These are phyloP conservation scores for Zosterops hypoxanthus DNA, from an alignment of 2,113 vertebrate species.

Conservation along the genomic window DNA sequence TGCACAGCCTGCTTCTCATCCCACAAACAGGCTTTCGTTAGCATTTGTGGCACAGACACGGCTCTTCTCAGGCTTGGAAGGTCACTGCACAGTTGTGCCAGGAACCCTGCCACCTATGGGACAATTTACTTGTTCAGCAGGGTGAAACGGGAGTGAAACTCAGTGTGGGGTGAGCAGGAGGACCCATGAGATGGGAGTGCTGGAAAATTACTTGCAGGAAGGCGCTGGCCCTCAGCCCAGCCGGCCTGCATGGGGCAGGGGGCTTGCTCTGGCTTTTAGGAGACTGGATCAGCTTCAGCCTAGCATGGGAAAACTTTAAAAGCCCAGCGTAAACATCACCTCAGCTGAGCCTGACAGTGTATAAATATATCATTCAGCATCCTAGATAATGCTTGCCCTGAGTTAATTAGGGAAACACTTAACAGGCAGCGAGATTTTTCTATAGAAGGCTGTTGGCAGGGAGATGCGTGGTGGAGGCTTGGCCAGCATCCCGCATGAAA, in stretches of 20 bases:
- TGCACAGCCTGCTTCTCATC: neutral
- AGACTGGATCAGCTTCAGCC: neutral
- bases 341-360: neutral
- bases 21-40: neutral
- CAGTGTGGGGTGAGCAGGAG: neutral
- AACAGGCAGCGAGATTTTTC: constrained; percentile 24
- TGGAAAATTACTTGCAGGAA: neutral
- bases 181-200: neutral
- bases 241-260: rapidly evolving
- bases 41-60: neutral
- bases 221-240: neutral
- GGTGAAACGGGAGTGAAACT: neutral
- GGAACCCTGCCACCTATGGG: neutral
- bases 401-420: constrained; percentile 67
- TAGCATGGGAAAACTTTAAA: neutral
- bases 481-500: neutral
- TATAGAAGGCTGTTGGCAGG: constrained; percentile 66
- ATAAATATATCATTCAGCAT: constrained; percentile 27
- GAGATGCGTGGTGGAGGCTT: neutral
- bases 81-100: neutral
- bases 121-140: neutral
- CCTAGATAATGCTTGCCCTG: constrained; percentile 6
- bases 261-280: neutral
- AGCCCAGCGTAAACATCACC: neutral
- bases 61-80: neutral